Evolutionary conservation across 2,888 invertebrate species (phyloP).

Genomic region (Achlya flavicornis): DNA sequence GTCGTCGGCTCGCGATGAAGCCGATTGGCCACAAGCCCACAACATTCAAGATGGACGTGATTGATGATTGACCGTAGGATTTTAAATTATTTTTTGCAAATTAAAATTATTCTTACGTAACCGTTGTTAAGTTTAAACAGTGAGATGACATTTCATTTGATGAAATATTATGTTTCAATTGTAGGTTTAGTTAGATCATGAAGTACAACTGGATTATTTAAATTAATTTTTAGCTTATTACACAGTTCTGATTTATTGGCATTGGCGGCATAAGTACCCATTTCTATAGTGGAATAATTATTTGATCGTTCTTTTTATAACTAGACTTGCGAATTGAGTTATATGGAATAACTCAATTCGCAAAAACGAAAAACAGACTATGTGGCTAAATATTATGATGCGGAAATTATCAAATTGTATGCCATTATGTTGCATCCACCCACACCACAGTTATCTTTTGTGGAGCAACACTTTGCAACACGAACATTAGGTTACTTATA

Average conservation of each 20-base stretch:
- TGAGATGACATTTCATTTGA: constrained; percentile 1
- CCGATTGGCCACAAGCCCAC: constrained; percentile 66
- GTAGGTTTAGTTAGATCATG: not conserved
- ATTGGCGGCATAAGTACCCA: not conserved
- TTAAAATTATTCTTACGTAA: not conserved
- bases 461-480: too few species aligned
- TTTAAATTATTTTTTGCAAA: constrained; percentile 4
- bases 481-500: too few species aligned
- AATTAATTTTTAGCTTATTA: not conserved
- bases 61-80: constrained; percentile 63
- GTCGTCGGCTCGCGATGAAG: constrained; percentile 72
- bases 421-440: too few species aligned
- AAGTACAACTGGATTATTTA: not conserved
- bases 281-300: not conserved
- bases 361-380: too few species aligned
- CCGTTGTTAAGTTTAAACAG: not conserved
- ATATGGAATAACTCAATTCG: too few species aligned
- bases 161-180: not conserved
- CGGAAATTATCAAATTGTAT: too few species aligned
- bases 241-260: not conserved
- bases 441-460: too few species aligned
- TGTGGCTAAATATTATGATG: too few species aligned
- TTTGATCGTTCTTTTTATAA: too few species aligned
- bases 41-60: constrained; percentile 72
- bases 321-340: too few species aligned